A percentile compares a stretch with the other conserved stretches of the same genome.
These are phyloP conservation scores for Hesperophylax magnus DNA, from an alignment of 1,140 invertebrate species.

Conservation along the genomic window DNA sequence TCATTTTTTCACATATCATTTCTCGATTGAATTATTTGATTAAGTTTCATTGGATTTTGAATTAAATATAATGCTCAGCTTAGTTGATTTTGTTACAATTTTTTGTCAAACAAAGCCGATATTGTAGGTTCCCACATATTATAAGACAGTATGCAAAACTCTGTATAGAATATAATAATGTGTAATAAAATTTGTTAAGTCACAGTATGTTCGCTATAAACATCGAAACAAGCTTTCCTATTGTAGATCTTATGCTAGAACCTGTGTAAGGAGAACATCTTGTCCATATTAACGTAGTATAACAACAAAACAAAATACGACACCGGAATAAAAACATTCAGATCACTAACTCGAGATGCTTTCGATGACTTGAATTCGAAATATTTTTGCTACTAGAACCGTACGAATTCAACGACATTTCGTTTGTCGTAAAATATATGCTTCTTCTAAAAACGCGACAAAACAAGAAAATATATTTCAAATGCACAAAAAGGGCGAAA, in stretches of 20 bases:
- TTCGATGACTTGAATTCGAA: not conserved
- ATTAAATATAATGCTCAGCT: not conserved
- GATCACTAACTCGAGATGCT: not conserved
- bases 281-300: too few relatives aligned
- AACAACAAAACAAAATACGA: constrained; percentile 14
- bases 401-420: not conserved
- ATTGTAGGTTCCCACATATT: not conserved
- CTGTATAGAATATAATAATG: too few relatives aligned
- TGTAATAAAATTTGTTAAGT: too few relatives aligned
- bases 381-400: constrained; percentile 10
- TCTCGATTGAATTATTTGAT: too few relatives aligned
- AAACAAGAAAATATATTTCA: not conserved
- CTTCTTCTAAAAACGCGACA: not conserved
- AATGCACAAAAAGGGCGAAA: not conserved
- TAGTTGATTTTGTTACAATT: not conserved
- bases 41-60: too few relatives aligned
- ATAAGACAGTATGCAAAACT: too few relatives aligned
- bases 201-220: constrained; percentile 41
- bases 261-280: constrained; percentile 10
- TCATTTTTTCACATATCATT: too few relatives aligned
- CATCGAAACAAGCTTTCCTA: constrained; percentile 57
- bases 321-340: constrained; percentile 9
- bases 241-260: constrained; percentile 46
- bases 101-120: too few relatives aligned
- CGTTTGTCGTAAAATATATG: not conserved